Conservation (phyloP, 2,797 vertebrate genomes). For the Phoebastria nigripes region DNA sequence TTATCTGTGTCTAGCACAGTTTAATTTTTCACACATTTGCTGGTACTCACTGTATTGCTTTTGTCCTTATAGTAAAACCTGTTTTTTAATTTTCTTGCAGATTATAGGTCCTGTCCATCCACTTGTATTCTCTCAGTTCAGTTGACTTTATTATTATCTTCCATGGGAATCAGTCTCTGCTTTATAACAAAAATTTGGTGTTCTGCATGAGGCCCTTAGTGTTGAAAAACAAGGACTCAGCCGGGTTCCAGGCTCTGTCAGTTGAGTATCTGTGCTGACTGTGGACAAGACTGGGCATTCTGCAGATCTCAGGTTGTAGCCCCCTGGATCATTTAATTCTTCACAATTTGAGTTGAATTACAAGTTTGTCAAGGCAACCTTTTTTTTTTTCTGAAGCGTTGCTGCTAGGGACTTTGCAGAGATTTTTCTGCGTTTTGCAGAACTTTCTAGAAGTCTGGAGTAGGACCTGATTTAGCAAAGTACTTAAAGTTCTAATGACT, state of each 20-base stretch:
- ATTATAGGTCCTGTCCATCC: not conserved
- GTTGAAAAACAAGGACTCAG: not conserved
- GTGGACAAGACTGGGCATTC: not conserved
- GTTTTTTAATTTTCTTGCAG: not conserved
- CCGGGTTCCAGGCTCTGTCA: not conserved
- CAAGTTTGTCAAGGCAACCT: not conserved
- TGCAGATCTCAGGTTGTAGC: accelerated
- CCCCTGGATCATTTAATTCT: not conserved
- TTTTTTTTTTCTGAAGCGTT: not conserved
- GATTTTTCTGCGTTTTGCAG: not conserved
- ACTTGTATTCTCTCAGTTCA: not conserved
- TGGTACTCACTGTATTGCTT: not conserved
- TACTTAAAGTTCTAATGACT: not conserved
- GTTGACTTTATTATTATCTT: not conserved
- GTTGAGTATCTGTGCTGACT: accelerated
- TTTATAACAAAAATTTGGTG: not conserved
- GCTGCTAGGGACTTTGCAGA: not conserved
- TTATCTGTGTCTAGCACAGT: not conserved
- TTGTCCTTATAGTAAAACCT: not conserved
- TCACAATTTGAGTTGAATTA: not conserved
- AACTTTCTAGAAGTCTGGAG: not conserved
- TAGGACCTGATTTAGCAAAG: not conserved
- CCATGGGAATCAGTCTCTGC: accelerated
- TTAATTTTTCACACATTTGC: not conserved
- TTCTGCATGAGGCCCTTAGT: not conserved